Evolutionary conservation across 1,140 invertebrate species (phyloP), one percentile per base, ranked within the genome.

Genomic region (Diachasmimorpha longicaudata): DNA sequence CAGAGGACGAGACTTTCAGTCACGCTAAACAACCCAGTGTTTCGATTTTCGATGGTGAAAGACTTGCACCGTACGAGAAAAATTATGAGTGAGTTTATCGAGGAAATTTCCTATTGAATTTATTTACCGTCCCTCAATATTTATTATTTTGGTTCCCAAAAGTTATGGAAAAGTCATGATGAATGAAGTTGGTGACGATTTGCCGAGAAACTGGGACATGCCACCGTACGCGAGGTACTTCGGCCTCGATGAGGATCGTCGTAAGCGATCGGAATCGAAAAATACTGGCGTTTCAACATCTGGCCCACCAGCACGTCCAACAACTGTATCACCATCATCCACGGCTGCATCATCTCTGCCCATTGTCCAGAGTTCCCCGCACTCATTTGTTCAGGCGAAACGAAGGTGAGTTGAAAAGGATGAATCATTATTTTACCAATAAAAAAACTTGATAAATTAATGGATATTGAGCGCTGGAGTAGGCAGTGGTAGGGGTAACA

Each of bases 81-180:
- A 84, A 78, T 72, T 85, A 86, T 77, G 82, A 85, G 85, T 86
- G 77, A 83, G 85, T 80, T 44, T 3, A 58, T 39, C 19, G 6
- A 31, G 31, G 31, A 31, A 31, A 31, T 31, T 55, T 4, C n/a
- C 25, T 42, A 63, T 16, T 73, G 14, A 68, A 46, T 21, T 63
- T n/a, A 36, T 39, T 11, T 11, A n/a, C 21, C 69, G 21, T n/a
- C 31, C 36, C 1, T 42, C 9, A 42, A 42, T 42, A 19, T 48
- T 37, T 14, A 37, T 75, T 39, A 55, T 11, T 69, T 52, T 19
- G 13, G 23, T 72, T 73, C 36, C 3, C 52, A 23, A 44, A 25
- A 86, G 85, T 21, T 86, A 86, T 63, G 81, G 81, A 10, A 85
- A 84, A 44, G 75, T 84, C 8, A 42, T 83, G 14, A 66, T 81